Evolutionary conservation across 2,113 vertebrate genomes (phyloP).

Genomic region (Platysternon megacephalum): DNA sequence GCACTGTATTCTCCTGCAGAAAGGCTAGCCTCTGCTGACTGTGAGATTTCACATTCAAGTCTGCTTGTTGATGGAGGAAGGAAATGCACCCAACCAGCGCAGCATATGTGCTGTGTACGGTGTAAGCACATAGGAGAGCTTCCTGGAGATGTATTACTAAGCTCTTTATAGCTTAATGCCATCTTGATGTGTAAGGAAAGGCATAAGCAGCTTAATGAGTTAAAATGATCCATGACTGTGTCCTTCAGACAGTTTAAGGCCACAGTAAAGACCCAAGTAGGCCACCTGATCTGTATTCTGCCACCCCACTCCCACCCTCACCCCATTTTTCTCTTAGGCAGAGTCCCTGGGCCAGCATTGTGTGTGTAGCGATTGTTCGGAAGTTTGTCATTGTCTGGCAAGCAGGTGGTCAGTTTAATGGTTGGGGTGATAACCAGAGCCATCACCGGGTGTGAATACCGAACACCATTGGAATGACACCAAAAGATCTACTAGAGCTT

Average conservation of each 20-base stretch:
- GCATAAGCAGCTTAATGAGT: conserved; percentile 72
- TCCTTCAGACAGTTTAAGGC: conserved; percentile 72
- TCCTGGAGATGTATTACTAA: conserved; percentile 61
- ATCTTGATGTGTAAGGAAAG: conserved; percentile 56
- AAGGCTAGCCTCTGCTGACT: background rate
- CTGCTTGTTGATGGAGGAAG: background rate
- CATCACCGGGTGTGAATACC: conserved; percentile 37
- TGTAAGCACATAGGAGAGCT: conserved; percentile 24
- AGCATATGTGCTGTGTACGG: background rate
- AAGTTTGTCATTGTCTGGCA: conserved; percentile 70
- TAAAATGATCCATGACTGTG: conserved; percentile 67
- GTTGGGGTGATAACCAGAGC: conserved; percentile 64
- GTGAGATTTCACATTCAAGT: background rate
- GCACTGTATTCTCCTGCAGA: background rate
- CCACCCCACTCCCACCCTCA: conserved; percentile 14
- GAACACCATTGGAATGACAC: conserved; percentile 66
- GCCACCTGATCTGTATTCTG: conserved; percentile 70
- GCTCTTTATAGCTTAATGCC: conserved; percentile 73
- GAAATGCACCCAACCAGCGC: background rate
- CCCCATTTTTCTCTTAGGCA: background rate
- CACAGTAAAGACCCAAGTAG: conserved; percentile 23
- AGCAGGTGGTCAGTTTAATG: conserved; percentile 61
- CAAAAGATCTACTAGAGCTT: conserved; percentile 67
- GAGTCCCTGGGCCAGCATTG: conserved; percentile 23
- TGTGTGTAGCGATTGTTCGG: conserved; percentile 47